Evolutionary conservation across 2,888 invertebrate species (phyloP).

Genomic region (Parascotia fuliginaria): DNA sequence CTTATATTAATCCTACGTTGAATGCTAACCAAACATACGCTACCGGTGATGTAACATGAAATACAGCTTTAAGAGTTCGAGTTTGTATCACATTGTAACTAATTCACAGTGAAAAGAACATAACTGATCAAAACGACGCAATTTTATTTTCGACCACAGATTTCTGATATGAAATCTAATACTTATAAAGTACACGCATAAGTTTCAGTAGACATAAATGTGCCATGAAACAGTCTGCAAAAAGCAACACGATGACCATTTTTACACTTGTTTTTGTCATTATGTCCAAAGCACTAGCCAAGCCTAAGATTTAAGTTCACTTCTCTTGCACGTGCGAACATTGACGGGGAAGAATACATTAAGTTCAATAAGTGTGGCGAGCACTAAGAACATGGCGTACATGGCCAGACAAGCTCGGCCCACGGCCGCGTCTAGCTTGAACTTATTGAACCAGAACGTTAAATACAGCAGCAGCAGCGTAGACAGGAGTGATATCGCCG

Average conservation of each 20-base stretch:
- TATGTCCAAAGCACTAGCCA: constrained; percentile 50
- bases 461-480: constrained; percentile 93
- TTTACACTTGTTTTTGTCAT: constrained; percentile 47
- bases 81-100: constrained; percentile 20
- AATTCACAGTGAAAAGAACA: too few species aligned
- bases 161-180: constrained; percentile 37
- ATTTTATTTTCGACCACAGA: too few species aligned
- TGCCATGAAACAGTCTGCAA: constrained; percentile 44
- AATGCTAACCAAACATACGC: constrained; percentile 15
- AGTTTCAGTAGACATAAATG: constrained; percentile 40
- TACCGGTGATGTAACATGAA: constrained; percentile 4
- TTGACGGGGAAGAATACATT: constrained; percentile 97
- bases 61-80: constrained; percentile 15
- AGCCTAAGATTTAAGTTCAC: constrained; percentile 69
- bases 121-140: too few species aligned
- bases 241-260: constrained; percentile 49
- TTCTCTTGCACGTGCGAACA: constrained; percentile 92
- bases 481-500: constrained; percentile 94
- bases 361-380: constrained; percentile 96
- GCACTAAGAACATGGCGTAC: constrained; percentile 94
- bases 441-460: constrained; percentile 94
- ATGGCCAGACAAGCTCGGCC: constrained; percentile 94
- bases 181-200: constrained; percentile 45
- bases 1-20: constrained; percentile 16
- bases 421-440: constrained; percentile 93